Conservation (phyloP, 2,888 invertebrate species). For the Eledona agricola region DNA sequence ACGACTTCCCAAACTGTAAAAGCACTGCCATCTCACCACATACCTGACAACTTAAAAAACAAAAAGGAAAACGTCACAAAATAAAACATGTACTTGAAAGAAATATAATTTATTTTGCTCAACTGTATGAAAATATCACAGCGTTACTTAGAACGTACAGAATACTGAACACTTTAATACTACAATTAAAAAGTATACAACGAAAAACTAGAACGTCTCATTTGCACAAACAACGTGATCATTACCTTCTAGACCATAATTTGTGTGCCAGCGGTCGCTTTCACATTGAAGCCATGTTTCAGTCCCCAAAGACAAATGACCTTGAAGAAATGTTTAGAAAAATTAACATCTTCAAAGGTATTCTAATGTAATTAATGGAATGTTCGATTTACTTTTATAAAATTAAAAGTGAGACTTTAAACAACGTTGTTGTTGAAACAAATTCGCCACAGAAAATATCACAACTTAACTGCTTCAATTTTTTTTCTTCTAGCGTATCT, state of each 20-base stretch:
- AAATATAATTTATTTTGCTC: slow-evolving; percentile 50
- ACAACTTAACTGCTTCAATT: too few species aligned
- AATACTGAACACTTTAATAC: slow-evolving; percentile 40
- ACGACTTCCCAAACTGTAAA: too few species aligned
- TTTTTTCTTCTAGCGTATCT: too few species aligned
- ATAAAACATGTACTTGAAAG: slow-evolving; percentile 49
- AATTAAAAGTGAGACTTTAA: too few species aligned
- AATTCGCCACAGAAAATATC: too few species aligned
- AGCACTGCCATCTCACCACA: too few species aligned
- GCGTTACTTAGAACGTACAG: slow-evolving; percentile 44
- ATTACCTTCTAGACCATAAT: slow-evolving; percentile 83
- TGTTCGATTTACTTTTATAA: too few species aligned
- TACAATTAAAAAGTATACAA: slow-evolving; percentile 30
- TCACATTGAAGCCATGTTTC: slow-evolving; percentile 92
- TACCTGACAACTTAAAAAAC: slow-evolving; percentile 36
- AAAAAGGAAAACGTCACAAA: slow-evolving; percentile 47
- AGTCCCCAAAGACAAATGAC: slow-evolving; percentile 86
- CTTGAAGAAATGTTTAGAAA: slow-evolving; percentile 62
- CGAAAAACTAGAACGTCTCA: slow-evolving; percentile 49
- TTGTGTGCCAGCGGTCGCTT: slow-evolving; percentile 87
- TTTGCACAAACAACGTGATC: slow-evolving; percentile 53
- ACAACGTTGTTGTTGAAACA: too few species aligned
- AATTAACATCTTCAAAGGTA: slow-evolving; percentile 21
- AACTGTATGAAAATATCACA: slow-evolving; percentile 54
- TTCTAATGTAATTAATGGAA: too few species aligned